Percentiles rank a stretch among this genome's conserved stretches.
phyloP scores from a whole-genome alignment of 2,888 invertebrate genomes.

The Clunio marinus region DNA sequence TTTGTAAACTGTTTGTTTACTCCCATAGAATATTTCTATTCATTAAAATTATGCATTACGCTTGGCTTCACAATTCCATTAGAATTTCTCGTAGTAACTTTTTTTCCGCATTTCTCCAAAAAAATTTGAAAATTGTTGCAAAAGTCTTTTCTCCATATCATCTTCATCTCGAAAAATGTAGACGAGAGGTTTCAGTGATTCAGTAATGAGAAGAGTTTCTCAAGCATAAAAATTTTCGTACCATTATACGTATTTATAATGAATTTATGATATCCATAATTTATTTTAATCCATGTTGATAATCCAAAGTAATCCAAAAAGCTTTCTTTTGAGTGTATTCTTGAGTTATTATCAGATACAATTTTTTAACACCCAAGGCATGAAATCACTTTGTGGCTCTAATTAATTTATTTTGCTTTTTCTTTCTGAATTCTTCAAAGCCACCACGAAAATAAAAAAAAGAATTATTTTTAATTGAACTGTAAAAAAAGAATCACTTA shows the following conservation, averaged over 20 bases:
- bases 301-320: slow-evolving; percentile 20
- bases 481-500: slow-evolving; percentile 18
- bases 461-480: not conserved
- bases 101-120: not conserved
- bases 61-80: slow-evolving; percentile 26
- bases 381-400: slow-evolving; percentile 10
- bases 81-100: not conserved
- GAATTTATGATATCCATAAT: slow-evolving; percentile 23
- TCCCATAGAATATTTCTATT: slow-evolving; percentile 22
- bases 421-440: not conserved
- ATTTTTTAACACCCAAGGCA: slow-evolving; percentile 8
- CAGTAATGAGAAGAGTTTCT: not conserved
- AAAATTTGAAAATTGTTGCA: not conserved
- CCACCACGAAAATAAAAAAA: not conserved
- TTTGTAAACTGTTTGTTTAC: slow-evolving; percentile 15
- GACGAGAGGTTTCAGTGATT: not conserved
- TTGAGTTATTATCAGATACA: not conserved
- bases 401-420: slow-evolving; percentile 18
- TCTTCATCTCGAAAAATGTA: too few relatives aligned
- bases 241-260: slow-evolving; percentile 6
- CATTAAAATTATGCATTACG: slow-evolving; percentile 36
- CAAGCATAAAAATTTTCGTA: not conserved
- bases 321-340: not conserved
- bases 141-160: not conserved
- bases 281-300: slow-evolving; percentile 6